Evolutionary conservation across 2,888 invertebrate genomes (phyloP), one percentile per base, ranked within the genome.

Genomic region (Ametastegia equiseti): DNA sequence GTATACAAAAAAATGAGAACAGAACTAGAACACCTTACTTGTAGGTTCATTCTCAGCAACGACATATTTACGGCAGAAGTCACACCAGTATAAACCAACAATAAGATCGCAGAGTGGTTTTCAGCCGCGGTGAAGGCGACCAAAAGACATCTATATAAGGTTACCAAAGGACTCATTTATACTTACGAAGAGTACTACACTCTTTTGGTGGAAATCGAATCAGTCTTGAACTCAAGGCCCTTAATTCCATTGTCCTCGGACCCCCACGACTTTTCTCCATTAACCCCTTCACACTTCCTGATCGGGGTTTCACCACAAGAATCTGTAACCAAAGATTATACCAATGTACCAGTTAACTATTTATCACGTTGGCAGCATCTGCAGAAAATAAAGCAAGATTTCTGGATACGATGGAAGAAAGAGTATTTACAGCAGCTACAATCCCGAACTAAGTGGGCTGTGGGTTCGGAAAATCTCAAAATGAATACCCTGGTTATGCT

Each of bases 201-300:
- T 0, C 57, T 86, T 1, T 19, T 84, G 0, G 75, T 79, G 13
- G 84, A 87, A 69, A 84, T 86, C 19, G 85, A 86, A 54, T 84
- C 85, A 1, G 78, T 84, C 5, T 50, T 87, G 7, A 87, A 86
- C 54, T 82, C 82, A 2, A 81, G 86, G 39, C 86, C 87, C 4
- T 54, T 88, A 2, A 83, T 81, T 27, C 84, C 83, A n/a, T 23
- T 85, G 5, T 79, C 82, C 1, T 80, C 27, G 23, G 84, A 85
- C 80, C 83, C 84, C 13, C 54, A 80, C 19, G 87, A 87, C 57
- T 60, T 47, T 54, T 54, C 65, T 2, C 71, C 84, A 0, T 81
- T 89, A 0, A 88, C 88, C 1, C 89, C 88, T 50, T 86, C 85
- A 0, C 89, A 89, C 77, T 88, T 89, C 80, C 83, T 90, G 0